These are phyloP conservation scores for Gephyroberyx darwinii DNA, from an alignment of 2,797 vertebrate genomes.

Conservation along the genomic window DNA sequence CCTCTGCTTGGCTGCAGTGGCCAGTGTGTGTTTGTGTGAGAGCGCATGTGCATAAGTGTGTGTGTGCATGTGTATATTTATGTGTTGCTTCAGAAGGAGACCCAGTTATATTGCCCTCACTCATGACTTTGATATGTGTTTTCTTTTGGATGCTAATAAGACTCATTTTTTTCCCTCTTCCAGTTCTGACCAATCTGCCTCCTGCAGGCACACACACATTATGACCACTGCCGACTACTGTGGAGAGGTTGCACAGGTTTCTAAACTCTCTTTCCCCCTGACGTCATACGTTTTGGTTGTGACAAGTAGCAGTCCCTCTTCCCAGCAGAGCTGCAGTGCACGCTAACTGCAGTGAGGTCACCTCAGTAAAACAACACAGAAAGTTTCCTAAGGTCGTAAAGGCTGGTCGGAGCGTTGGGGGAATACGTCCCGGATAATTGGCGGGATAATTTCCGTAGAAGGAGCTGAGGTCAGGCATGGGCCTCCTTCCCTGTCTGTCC, in stretches of 20 bases:
- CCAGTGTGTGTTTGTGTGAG: conserved; percentile 2
- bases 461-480: conserved; percentile 79
- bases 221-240: conserved; percentile 37
- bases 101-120: conserved; percentile 1
- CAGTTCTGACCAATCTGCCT: conserved; percentile 11
- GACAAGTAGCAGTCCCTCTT: conserved; percentile 71
- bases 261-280: conserved; percentile 58
- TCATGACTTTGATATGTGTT: not conserved
- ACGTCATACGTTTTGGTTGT: conserved; percentile 62
- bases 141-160: not conserved
- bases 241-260: conserved; percentile 40
- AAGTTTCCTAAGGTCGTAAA: conserved; percentile 78
- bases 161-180: not conserved
- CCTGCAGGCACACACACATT: conserved; percentile 7
- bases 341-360: conserved; percentile 73
- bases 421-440: conserved; percentile 79
- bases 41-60: not conserved
- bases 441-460: conserved; percentile 74
- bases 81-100: not conserved
- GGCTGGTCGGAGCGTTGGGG: conserved; percentile 68
- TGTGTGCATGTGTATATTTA: not conserved
- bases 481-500: conserved; percentile 65
- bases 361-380: conserved; percentile 77
- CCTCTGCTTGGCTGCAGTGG: conserved; percentile 22
- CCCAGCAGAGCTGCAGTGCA: conserved; percentile 66